Conservation (phyloP, 2,888 invertebrate genomes). For the Agriopis leucophaearia region DNA sequence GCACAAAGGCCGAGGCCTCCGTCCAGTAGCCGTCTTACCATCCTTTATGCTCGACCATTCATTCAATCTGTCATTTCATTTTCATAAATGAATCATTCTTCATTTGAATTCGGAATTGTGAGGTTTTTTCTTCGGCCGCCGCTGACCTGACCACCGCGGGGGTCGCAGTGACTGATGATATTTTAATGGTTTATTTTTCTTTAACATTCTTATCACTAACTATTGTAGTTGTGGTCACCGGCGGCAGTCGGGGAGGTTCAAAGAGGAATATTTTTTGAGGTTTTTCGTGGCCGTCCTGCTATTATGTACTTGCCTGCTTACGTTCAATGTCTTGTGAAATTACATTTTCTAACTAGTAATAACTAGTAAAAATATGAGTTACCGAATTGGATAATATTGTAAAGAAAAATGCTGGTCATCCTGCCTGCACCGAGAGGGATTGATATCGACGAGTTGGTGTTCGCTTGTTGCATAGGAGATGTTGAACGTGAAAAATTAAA, state of each 20-base stretch:
- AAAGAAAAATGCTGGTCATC: constrained; percentile 11
- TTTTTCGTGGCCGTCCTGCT: constrained; percentile 18
- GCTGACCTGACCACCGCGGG: constrained; percentile 84
- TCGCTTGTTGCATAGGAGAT: neutral
- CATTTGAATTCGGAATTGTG: constrained; percentile 82
- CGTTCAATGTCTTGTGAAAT: constrained; percentile 28
- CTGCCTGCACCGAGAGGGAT: constrained; percentile 12
- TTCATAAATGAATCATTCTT: constrained; percentile 85
- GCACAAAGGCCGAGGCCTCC: constrained; percentile 60
- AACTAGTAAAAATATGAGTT: constrained; percentile 1
- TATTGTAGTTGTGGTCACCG: constrained; percentile 68
- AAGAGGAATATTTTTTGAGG: constrained; percentile 37
- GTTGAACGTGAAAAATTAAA: neutral
- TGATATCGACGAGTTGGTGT: constrained; percentile 13
- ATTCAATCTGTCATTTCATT: constrained; percentile 85
- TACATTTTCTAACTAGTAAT: constrained; percentile 8
- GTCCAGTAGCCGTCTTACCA: constrained; percentile 69
- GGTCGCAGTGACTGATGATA: constrained; percentile 82
- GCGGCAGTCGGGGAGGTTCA: constrained; percentile 37
- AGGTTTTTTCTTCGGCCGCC: constrained; percentile 75
- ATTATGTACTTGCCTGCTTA: constrained; percentile 19
- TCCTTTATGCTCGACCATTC: constrained; percentile 74
- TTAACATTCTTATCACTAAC: constrained; percentile 81
- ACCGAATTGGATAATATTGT: constrained; percentile 9
- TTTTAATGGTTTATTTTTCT: constrained; percentile 86